Evolutionary conservation across 2,113 vertebrate species (phyloP), one percentile per base, ranked within the genome.

Genomic region (Myxocyprinus asiaticus): DNA sequence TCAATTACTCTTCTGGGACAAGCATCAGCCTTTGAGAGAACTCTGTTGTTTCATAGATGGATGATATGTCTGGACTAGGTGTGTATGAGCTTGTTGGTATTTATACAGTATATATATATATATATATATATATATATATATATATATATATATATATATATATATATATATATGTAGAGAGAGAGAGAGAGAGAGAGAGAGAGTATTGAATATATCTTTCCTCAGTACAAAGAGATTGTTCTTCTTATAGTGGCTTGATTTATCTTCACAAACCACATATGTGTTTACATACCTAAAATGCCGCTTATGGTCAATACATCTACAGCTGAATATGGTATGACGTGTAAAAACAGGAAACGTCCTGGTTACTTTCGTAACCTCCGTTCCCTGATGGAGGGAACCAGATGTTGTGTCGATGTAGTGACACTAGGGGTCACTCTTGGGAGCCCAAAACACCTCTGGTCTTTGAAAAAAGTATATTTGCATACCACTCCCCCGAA

Each of bases 1-100:
- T 85, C 81, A 85, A 82, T 85, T 87, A 85, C 69, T 79, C 83
- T 83, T 81, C 84, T 79, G 63, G 81, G 75, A 84, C 33, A 42
- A 22, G 22, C 48, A 82, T 67, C 74, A 65, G 69, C 33, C 76
- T 79, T 81, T 59, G 62, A 64, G 45, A 77, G 50, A 67, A 65
- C 73, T 76, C 59, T 70, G 70, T 87, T 83, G 80, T 85, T 87
- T 78, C 33, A 69, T 76, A 69, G 63, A 74, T 53, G 79, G 70
- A 83, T 74, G 69, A 65, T 61, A 63, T 22, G 80, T 81, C 63
- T 65, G 5, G 63, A 15, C 6, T 77, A 70, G n/a, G 73, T 71
- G 70, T 71, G 67, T 64, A 68, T 33, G 15, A 59, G 50, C 17
- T 15, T 68, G 61, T 55, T 74, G 71, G 14, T 58, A 81, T n/a